Conservation (phyloP, 2,888 invertebrate species). For the Odontocolon sp. region DNA sequence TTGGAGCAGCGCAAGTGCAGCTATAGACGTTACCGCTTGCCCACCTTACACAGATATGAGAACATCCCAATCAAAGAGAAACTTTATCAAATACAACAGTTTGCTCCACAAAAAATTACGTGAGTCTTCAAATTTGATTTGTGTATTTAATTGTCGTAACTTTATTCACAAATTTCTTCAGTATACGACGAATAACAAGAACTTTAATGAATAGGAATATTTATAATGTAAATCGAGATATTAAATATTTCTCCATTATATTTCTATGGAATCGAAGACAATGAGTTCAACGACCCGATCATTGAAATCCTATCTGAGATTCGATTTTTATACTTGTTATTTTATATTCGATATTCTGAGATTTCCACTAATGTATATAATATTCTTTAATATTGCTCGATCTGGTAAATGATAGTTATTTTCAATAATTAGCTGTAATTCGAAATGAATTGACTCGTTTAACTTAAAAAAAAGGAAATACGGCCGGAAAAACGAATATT, state of each 20-base stretch:
- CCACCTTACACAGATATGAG: conserved; percentile 73
- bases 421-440: conserved; percentile 14
- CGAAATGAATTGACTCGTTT: not conserved
- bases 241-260: conserved; percentile 59
- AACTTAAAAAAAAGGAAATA: not conserved
- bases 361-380: conserved; percentile 48
- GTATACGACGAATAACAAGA: conserved; percentile 63
- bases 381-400: too few relatives aligned
- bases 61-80: conserved; percentile 70
- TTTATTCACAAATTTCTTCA: conserved; percentile 67
- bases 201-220: conserved; percentile 54
- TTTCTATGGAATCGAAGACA: conserved; percentile 60
- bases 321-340: too few relatives aligned
- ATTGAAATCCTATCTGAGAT: conserved; percentile 47
- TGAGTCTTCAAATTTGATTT: too few relatives aligned
- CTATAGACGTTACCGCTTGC: conserved; percentile 74
- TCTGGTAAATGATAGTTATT: too few relatives aligned
- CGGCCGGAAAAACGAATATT: not conserved
- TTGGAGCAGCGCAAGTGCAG: conserved; percentile 75
- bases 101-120: conserved; percentile 78
- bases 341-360: conserved; percentile 7
- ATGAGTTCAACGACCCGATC: conserved; percentile 49
- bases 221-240: conserved; percentile 65
- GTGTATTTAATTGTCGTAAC: conserved; percentile 25
- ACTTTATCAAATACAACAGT: conserved; percentile 78